Percentiles rank a stretch among this genome's conserved stretches.
These are phyloP conservation scores for Melanotaenia boesemani DNA, from an alignment of 2,797 vertebrate genomes.

Conservation along the genomic window DNA sequence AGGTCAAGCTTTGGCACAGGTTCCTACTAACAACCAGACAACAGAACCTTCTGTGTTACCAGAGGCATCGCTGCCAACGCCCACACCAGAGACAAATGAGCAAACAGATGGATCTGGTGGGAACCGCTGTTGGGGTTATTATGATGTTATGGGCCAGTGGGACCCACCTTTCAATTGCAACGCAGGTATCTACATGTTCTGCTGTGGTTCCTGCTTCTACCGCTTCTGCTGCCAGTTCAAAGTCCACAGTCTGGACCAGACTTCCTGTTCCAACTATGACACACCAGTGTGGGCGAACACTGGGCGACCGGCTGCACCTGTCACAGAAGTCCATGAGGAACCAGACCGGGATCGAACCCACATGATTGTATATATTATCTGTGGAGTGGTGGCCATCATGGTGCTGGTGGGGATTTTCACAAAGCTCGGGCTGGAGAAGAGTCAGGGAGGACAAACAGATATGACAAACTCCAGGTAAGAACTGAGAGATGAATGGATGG, in stretches of 20 bases:
- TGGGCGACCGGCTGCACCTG: constrained; percentile 84
- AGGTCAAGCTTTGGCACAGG: constrained; percentile 72
- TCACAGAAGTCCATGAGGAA: constrained; percentile 88
- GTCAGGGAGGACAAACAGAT: constrained; percentile 89
- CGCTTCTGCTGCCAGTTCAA: constrained; percentile 98
- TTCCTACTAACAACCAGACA: constrained; percentile 71
- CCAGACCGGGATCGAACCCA: constrained; percentile 92
- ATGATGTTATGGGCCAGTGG: constrained; percentile 99
- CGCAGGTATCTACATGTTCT: constrained; percentile 93
- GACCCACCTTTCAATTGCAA: constrained; percentile 98
- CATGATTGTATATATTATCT: constrained; percentile 98
- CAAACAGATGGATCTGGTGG: constrained; percentile 58
- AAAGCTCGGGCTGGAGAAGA: constrained; percentile 94
- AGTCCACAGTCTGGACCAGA: constrained; percentile 93
- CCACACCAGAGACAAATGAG: constrained; percentile 64
- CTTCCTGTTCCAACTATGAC: constrained; percentile 96
- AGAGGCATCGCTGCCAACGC: constrained; percentile 75
- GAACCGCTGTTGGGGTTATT: constrained; percentile 94
- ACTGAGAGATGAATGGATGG: background rate
- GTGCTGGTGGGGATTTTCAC: constrained; percentile 95
- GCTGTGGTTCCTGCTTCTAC: constrained; percentile 97
- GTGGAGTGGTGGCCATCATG: constrained; percentile 96
- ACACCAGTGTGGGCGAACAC: constrained; percentile 97
- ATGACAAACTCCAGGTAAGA: constrained; percentile 95
- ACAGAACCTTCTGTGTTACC: constrained; percentile 67